Conservation (phyloP, 2,113 vertebrate genomes). For the Probosciger aterrimus region DNA sequence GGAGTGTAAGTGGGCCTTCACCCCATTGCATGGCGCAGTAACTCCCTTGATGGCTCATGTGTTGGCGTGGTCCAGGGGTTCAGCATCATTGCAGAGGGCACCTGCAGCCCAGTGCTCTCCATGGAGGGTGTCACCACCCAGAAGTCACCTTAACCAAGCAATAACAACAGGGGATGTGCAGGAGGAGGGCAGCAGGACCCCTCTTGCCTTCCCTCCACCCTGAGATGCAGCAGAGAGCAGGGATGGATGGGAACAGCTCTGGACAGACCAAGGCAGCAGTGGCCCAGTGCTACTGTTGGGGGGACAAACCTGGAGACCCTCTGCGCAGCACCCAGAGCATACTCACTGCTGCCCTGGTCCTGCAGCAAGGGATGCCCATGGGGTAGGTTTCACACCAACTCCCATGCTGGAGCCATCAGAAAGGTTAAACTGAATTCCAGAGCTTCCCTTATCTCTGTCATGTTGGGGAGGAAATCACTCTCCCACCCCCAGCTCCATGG, state of each 20-base stretch:
- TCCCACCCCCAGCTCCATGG: not conserved
- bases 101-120: not conserved
- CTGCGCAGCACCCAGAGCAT: accelerated
- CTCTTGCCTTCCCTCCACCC: accelerated
- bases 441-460: not conserved
- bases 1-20: not conserved
- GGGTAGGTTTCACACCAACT: not conserved
- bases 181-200: not conserved
- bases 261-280: not conserved
- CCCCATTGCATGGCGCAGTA: accelerated
- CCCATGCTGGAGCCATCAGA: not conserved
- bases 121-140: not conserved
- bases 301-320: not conserved
- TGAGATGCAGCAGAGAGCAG: not conserved
- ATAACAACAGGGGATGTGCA: accelerated
- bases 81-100: not conserved
- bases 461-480: not conserved
- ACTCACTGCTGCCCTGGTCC: not conserved
- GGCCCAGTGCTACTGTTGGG: not conserved
- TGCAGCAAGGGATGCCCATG: not conserved
- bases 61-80: accelerated
- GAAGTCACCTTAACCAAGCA: not conserved
- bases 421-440: not conserved
- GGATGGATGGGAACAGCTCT: not conserved
- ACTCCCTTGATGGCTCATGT: not conserved